Evolutionary conservation across 1,140 invertebrate species (phyloP).

Genomic region (Anthonomus grandis): DNA sequence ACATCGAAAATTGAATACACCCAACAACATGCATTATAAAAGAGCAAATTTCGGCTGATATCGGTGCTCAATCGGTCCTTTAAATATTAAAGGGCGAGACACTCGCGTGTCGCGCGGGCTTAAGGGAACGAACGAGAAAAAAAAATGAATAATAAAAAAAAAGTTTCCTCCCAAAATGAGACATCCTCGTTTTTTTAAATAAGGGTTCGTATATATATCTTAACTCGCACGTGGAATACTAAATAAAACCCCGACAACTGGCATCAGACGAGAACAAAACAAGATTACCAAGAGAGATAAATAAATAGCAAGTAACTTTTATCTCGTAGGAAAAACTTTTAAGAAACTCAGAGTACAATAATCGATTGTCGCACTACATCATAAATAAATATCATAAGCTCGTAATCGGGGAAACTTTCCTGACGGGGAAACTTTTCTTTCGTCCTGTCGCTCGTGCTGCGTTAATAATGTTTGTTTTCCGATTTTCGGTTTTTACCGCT

Average conservation of each 20-base stretch:
- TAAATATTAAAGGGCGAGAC: conserved; percentile 37
- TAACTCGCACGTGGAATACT: no score
- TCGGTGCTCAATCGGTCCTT: conserved; percentile 36
- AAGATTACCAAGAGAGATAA: no score
- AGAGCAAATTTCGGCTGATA: conserved; percentile 35
- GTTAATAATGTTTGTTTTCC: conserved; percentile 26
- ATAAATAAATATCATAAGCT: conserved; percentile 27
- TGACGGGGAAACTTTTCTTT: conserved; percentile 7
- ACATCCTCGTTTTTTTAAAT: no score
- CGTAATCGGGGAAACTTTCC: conserved; percentile 20
- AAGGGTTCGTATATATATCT: no score
- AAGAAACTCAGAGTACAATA: conserved; percentile 12
- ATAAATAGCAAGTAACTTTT: no score
- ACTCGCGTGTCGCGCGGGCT: conserved; percentile 21
- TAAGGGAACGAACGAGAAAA: no score
- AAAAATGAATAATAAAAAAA: conserved; percentile 16
- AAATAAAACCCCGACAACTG: no score
- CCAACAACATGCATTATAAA: conserved; percentile 35
- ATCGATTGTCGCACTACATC: conserved; percentile 25
- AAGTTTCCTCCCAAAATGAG: no score
- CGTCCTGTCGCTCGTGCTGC: conserved; percentile 19
- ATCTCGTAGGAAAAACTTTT: conserved; percentile 6
- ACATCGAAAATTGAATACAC: conserved; percentile 34
- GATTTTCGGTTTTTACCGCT: conserved; percentile 15
- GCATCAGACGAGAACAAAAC: no score